These are phyloP conservation scores for Liodrosophila aerea DNA, from an alignment of 2,888 invertebrate species.

Conservation along the genomic window DNA sequence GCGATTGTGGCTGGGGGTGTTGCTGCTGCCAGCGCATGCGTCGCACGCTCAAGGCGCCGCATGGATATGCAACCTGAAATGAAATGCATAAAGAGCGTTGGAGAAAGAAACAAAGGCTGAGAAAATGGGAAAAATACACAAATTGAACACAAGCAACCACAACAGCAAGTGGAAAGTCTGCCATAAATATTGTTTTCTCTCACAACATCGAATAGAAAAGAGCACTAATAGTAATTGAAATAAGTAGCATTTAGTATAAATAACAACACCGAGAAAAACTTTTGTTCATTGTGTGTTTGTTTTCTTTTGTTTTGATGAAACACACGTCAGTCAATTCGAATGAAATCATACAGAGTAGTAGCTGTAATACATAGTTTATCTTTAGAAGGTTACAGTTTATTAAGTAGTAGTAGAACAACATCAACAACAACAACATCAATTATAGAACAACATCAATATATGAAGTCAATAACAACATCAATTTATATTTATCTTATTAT, in stretches of 20 bases:
- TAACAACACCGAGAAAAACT: conserved; percentile 44
- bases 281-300: conserved; percentile 6
- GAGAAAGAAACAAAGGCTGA: conserved; percentile 35
- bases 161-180: conserved; percentile 28
- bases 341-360: conserved; percentile 37
- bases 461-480: conserved; percentile 77
- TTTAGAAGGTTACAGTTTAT: conserved; percentile 28
- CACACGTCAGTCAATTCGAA: conserved; percentile 39
- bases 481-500: conserved; percentile 60
- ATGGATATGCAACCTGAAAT: conserved; percentile 65
- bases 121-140: conserved; percentile 30
- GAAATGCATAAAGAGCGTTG: conserved; percentile 45
- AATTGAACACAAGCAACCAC: conserved; percentile 33
- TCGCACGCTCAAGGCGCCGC: conserved; percentile 50
- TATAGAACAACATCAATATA: conserved; percentile 76
- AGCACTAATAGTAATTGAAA: conserved; percentile 15
- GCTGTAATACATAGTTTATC: conserved; percentile 37
- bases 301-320: conserved; percentile 59
- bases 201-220: conserved; percentile 50
- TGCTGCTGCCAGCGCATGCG: conserved; percentile 61
- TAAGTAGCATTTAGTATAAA: conserved; percentile 25
- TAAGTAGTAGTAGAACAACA: conserved; percentile 58
- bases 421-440: conserved; percentile 72
- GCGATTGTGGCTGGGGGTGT: conserved; percentile 36
- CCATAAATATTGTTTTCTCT: conserved; percentile 22